These are phyloP conservation scores for Xenopus borealis DNA, from an alignment of 2,113 vertebrate genomes.

Conservation along the genomic window DNA sequence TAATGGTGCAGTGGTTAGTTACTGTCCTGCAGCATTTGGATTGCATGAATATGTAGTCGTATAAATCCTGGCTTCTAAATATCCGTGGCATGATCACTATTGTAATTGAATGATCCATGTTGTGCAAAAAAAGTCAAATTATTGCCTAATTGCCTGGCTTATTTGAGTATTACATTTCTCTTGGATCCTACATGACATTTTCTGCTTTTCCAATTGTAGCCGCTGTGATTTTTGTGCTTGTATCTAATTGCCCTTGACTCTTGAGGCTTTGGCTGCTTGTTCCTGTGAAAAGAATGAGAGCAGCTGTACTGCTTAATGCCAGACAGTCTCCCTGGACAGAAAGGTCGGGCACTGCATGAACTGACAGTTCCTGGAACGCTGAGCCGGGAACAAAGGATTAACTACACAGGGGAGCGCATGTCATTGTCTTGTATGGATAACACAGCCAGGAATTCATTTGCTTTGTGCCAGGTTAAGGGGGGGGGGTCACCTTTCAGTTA, in stretches of 20 bases:
- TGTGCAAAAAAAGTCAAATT: background rate
- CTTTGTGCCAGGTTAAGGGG: background rate
- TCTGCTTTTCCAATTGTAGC: background rate
- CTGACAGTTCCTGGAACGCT: constrained; percentile 55
- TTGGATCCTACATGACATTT: background rate
- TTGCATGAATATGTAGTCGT: too few species aligned
- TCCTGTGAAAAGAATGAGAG: background rate
- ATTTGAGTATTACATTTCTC: background rate
- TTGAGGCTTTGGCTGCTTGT: background rate
- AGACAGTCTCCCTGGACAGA: constrained; percentile 9
- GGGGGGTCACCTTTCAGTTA: too few species aligned
- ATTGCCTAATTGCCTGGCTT: background rate
- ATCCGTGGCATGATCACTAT: background rate
- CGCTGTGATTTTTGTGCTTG: background rate
- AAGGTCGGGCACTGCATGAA: constrained; percentile 30
- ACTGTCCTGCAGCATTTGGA: too few species aligned
- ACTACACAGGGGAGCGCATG: background rate
- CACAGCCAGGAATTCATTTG: background rate
- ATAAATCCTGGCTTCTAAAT: too few species aligned
- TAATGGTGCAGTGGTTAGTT: too few species aligned
- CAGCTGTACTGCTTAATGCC: constrained; percentile 49
- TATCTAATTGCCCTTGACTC: constrained; percentile 48
- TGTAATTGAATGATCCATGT: background rate
- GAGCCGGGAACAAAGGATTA: background rate
- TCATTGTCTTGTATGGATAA: background rate